Percentiles rank a stretch among this genome's conserved stretches.
Conservation (phyloP, 2,113 vertebrate genomes). For the Scomber scombrus region DNA sequence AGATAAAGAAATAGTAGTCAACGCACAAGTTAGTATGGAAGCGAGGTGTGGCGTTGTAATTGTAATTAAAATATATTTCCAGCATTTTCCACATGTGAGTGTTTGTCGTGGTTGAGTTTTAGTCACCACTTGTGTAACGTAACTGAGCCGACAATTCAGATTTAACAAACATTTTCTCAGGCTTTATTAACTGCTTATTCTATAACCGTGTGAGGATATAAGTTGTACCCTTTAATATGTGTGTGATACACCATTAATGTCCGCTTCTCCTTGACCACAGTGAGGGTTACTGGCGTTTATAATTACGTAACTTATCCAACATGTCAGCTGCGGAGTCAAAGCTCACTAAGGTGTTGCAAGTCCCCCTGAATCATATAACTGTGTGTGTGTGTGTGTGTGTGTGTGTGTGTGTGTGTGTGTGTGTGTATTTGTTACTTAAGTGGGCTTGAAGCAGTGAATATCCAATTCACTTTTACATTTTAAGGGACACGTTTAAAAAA, state of each 20-base stretch:
- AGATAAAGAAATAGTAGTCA: background rate
- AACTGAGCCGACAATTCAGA: background rate
- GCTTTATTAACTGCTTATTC: background rate
- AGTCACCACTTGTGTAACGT: background rate
- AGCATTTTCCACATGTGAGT: background rate
- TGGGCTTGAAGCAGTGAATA: background rate
- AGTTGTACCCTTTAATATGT: background rate
- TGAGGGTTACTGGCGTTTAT: background rate
- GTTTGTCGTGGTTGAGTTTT: background rate
- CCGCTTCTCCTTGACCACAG: background rate
- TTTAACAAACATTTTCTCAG: background rate
- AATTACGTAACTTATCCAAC: conserved; percentile 52
- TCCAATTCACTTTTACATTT: too few species aligned
- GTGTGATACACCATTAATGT: background rate
- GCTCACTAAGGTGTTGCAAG: conserved; percentile 16
- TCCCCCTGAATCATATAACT: too few species aligned
- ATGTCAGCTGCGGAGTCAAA: background rate
- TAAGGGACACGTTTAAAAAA: background rate
- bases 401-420: too few species aligned
- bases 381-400: too few species aligned
- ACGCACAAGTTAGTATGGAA: background rate
- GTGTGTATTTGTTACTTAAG: background rate
- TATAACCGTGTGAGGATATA: background rate
- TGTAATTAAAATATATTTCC: background rate
- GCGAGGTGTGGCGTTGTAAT: rapidly evolving